phyloP scores from a whole-genome alignment of 2,797 vertebrate species.

The Brotula barbata region DNA sequence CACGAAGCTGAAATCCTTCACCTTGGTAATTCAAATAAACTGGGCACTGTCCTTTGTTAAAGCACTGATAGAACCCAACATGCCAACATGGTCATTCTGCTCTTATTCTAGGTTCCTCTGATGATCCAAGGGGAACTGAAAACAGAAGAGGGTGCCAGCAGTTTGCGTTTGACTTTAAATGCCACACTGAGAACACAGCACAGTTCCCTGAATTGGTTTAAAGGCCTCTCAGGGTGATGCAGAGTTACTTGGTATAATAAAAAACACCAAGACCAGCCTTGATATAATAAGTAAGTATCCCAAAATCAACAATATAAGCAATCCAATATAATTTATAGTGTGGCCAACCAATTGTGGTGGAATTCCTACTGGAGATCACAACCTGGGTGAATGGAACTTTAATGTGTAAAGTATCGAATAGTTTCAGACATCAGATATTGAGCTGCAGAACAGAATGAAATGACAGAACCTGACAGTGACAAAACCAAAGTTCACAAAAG shows the following conservation, averaged over 20 bases:
- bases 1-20: background rate
- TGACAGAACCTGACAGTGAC: constrained; percentile 48
- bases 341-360: no score
- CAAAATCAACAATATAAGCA: no score
- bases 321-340: no score
- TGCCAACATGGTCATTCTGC: constrained; percentile 21
- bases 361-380: no score
- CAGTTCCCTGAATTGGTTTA: constrained; percentile 19
- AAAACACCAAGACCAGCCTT: no score
- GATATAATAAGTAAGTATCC: no score
- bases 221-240: constrained; percentile 8
- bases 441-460: constrained; percentile 39
- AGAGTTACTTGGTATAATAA: no score
- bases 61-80: constrained; percentile 37
- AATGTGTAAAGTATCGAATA: no score
- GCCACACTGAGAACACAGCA: constrained; percentile 26
- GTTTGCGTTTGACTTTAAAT: constrained; percentile 47
- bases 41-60: constrained; percentile 26
- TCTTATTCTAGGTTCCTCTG: constrained; percentile 49
- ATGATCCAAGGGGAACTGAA: constrained; percentile 27
- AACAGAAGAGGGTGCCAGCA: constrained; percentile 33
- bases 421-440: no score
- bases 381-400: no score
- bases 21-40: constrained; percentile 5
- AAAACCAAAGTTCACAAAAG: constrained; percentile 29